Base-by-base conservation (phyloP, 2,888 invertebrate genomes). In the Dynastes grantii region DNA sequence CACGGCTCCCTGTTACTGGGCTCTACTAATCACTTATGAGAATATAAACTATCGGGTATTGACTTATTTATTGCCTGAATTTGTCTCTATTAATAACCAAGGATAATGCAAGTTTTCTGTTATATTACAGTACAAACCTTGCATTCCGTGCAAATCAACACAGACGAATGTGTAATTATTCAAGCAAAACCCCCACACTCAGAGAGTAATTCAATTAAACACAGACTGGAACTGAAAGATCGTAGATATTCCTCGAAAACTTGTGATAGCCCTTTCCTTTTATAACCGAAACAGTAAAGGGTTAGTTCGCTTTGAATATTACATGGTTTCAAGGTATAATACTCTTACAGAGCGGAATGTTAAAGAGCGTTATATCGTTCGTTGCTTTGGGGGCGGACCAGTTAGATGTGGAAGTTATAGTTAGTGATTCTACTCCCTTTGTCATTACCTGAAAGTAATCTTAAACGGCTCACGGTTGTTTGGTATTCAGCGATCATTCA, bases 401-500 rank as follows among this genome's bases (percentile, higher is more conserved):
- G 8, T 58, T 32, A 9, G 55, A 58, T n/a, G 37, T 32, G 55
- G 55, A 55, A 55, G 58, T 27, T 16, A 29, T 49, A 27, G 13
- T 61, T 75, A 63, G 45, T 6, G 61, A 75, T 75, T 63, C 63
- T 22, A 75, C 73, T 40, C 73, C 73, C 73, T 61, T 40, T 75
- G 61, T 55, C 22, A 9, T 37, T 63, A 58, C 67, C 53, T 53
- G 53, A 49, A 68, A 22, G 49, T 51, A 67, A 68, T 67, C 76
- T 64, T 55, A 67, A 76, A n/a, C 64, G 64, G 58, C 9, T 58
- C 51, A 29, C 49, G 16, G 45, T 67, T n/a, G 37, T 37, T 78
- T 78, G 53, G 55, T 71, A 78, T 78, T 78, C 78, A 73, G 27
- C 53, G 27, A 45, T 68, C 49, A 76, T 68, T 55, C 76, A 27